A percentile compares a stretch with the other conserved stretches of the same genome.
phyloP scores from a whole-genome alignment of 1,140 invertebrate species.

The Grapholita molesta region DNA sequence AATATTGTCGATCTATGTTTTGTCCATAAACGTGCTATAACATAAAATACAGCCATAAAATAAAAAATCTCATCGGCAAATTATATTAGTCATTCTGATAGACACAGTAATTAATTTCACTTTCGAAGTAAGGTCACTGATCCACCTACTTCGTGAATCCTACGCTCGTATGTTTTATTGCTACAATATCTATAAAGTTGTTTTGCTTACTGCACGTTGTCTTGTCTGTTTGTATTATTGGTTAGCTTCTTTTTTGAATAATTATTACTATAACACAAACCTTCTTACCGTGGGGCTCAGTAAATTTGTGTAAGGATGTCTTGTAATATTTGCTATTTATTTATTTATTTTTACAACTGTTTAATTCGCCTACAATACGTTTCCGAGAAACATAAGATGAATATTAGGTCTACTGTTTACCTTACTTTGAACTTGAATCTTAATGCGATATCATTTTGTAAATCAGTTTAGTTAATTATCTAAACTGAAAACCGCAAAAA shows the following conservation, averaged over 20 bases:
- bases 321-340: too few relatives aligned
- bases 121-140: constrained; percentile 37
- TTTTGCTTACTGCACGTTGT: neutral
- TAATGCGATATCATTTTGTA: neutral
- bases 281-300: too few relatives aligned
- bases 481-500: neutral
- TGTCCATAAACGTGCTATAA: too few relatives aligned
- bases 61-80: neutral
- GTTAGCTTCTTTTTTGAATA: neutral
- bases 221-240: neutral
- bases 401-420: too few relatives aligned
- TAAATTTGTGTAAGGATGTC: too few relatives aligned
- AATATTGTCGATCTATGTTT: too few relatives aligned
- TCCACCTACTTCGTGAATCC: constrained; percentile 26
- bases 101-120: constrained; percentile 29
- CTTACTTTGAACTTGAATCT: neutral
- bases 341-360: too few relatives aligned
- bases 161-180: constrained; percentile 24
- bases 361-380: too few relatives aligned
- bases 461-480: neutral
- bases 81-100: constrained; percentile 2
- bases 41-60: too few relatives aligned
- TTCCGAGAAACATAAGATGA: too few relatives aligned
- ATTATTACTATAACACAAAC: too few relatives aligned
- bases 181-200: constrained; percentile 2